These are phyloP conservation scores for Protonibea diacanthus DNA, from an alignment of 2,797 vertebrate species.

Conservation along the genomic window DNA sequence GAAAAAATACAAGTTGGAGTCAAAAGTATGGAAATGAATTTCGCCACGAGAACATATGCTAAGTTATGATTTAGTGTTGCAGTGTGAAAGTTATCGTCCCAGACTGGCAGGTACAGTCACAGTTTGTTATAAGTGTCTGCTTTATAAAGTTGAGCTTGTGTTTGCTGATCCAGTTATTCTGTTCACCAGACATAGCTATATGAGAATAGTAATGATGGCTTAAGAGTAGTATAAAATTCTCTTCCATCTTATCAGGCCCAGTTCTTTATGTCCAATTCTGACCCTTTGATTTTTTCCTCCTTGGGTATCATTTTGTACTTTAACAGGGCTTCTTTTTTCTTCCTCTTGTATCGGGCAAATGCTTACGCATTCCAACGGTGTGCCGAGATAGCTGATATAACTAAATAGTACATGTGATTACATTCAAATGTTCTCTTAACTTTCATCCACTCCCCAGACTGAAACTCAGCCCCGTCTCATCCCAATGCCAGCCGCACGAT, in stretches of 20 bases:
- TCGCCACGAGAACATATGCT: slow-evolving; percentile 4
- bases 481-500: slow-evolving; percentile 10
- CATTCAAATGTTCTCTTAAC: slow-evolving; percentile 35
- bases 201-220: background rate
- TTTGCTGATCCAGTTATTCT: background rate
- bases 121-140: background rate
- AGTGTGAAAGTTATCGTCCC: background rate
- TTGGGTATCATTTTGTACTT: background rate
- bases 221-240: background rate
- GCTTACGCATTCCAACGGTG: slow-evolving; percentile 9
- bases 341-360: slow-evolving; percentile 13
- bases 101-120: background rate
- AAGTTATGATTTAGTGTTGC: slow-evolving; percentile 7
- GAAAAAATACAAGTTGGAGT: slow-evolving; percentile 20
- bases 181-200: background rate
- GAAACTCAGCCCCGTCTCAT: slow-evolving; percentile 23
- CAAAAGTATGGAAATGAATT: slow-evolving; percentile 25
- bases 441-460: slow-evolving; percentile 34
- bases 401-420: slow-evolving; percentile 30
- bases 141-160: background rate
- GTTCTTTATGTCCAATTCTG: background rate
- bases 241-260: background rate
- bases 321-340: background rate
- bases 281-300: background rate
- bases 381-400: slow-evolving; percentile 9